Evolutionary conservation across 2,888 invertebrate species (phyloP).

Genomic region (Phortica okadai): DNA sequence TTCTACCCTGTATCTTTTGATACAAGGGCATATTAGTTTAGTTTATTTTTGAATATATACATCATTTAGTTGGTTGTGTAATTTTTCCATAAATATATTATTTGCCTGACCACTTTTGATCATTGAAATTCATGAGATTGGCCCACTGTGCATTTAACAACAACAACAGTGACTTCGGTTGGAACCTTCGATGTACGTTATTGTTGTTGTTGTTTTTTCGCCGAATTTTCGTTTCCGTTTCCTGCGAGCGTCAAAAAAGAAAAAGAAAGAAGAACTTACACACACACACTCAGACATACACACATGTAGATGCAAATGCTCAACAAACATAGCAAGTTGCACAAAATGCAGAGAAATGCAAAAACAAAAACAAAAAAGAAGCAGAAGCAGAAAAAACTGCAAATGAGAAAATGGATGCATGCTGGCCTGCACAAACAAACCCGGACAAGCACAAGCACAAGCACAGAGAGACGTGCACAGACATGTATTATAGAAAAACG

Average conservation of each 20-base stretch:
- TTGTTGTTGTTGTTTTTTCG: conserved; percentile 58
- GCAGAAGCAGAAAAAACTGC: conserved; percentile 62
- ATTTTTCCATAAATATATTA: no score
- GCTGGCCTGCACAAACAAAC: conserved; percentile 36
- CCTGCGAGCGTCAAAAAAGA: conserved; percentile 48
- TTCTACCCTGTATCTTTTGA: no score
- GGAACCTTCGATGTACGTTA: conserved; percentile 37
- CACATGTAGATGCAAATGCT: background rate
- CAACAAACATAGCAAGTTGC: conserved; percentile 23
- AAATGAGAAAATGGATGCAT: conserved; percentile 68
- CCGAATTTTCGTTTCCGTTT: conserved; percentile 71
- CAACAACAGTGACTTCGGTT: conserved; percentile 33
- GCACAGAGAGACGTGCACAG: background rate
- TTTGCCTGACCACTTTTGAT: no score
- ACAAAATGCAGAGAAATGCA: conserved; percentile 52
- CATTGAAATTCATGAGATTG: background rate
- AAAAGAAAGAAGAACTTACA: background rate
- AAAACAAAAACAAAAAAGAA: conserved; percentile 66
- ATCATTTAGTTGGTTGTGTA: no score
- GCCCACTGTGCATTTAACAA: background rate
- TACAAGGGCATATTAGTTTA: no score
- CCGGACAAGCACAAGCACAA: background rate
- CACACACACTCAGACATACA: conserved; percentile 10
- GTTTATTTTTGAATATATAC: no score
- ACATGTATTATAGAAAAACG: background rate